These are phyloP conservation scores for Leptarthrus brevirostris DNA, from an alignment of 2,888 invertebrate genomes.

Conservation along the genomic window DNA sequence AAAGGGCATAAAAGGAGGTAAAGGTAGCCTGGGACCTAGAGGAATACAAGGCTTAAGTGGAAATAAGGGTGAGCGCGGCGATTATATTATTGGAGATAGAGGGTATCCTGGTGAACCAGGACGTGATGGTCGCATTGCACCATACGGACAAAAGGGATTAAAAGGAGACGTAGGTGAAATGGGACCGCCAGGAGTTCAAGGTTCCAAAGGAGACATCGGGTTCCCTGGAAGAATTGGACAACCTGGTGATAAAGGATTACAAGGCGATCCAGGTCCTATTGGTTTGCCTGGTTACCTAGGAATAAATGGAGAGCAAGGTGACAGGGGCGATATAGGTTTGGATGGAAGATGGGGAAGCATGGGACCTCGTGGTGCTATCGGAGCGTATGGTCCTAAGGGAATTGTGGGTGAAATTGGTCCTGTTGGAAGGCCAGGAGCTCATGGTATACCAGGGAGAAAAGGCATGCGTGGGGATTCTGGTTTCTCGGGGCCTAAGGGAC, in stretches of 20 bases:
- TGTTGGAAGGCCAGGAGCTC: conserved; percentile 57
- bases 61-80: conserved; percentile 65
- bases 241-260: conserved; percentile 65
- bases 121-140: conserved; percentile 64
- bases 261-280: conserved; percentile 70
- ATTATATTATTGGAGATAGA: conserved; percentile 63
- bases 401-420: conserved; percentile 60
- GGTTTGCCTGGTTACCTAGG: conserved; percentile 73
- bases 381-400: conserved; percentile 62
- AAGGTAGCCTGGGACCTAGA: conserved; percentile 70
- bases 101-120: conserved; percentile 64
- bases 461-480: conserved; percentile 67
- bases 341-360: conserved; percentile 65
- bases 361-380: conserved; percentile 66
- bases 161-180: conserved; percentile 67
- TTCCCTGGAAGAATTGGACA: conserved; percentile 67
- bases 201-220: conserved; percentile 68
- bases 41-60: conserved; percentile 74
- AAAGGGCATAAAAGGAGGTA: conserved; percentile 71
- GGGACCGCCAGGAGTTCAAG: conserved; percentile 60
- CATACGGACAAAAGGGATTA: conserved; percentile 65
- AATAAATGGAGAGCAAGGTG: conserved; percentile 70
- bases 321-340: conserved; percentile 69
- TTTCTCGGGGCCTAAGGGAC: conserved; percentile 64
- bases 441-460: conserved; percentile 43